Conservation (phyloP, 2,888 invertebrate species). For the Oligia strigilis region DNA sequence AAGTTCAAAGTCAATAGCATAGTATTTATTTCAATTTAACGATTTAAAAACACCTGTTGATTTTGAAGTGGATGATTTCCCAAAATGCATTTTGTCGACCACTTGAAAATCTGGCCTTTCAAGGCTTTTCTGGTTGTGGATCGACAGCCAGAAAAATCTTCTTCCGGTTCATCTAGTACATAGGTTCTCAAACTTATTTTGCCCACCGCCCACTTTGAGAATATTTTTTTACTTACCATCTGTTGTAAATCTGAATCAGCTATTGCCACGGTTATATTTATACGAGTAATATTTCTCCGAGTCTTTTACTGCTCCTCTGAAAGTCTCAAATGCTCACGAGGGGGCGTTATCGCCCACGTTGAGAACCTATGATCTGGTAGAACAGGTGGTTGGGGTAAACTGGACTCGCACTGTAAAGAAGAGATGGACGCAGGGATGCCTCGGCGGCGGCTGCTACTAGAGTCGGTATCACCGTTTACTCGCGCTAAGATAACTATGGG, state of each 20-base stretch:
- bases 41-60: no score
- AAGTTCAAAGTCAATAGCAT: slow-evolving; percentile 19
- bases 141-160: not conserved
- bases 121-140: not conserved
- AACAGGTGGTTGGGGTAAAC: not conserved
- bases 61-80: not conserved
- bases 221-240: no score
- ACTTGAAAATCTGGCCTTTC: not conserved
- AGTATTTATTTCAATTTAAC: not conserved
- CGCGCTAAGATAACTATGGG: not conserved
- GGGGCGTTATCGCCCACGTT: not conserved
- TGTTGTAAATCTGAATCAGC: no score
- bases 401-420: not conserved
- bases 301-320: no score
- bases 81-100: not conserved
- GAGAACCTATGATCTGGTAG: not conserved
- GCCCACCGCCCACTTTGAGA: no score
- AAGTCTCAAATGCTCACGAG: no score
- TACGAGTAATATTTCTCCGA: no score
- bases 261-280: not conserved
- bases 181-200: no score
- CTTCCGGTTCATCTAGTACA: not conserved
- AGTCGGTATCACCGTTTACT: not conserved
- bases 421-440: not conserved
- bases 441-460: no score